Evolutionary conservation across 2,797 vertebrate species (phyloP).

Genomic region (Huso huso): DNA sequence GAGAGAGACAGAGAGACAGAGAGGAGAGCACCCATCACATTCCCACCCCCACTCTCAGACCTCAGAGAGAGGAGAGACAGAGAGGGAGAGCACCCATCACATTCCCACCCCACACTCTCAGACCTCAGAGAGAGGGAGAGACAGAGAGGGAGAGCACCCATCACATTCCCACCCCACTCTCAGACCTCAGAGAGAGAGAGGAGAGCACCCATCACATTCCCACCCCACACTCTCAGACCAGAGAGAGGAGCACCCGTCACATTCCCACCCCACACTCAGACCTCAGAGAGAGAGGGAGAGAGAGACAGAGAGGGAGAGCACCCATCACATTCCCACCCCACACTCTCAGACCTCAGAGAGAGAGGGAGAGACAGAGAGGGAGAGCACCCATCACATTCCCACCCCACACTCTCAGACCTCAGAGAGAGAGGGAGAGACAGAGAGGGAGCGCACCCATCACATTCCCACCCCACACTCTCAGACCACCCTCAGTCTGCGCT

Average conservation of each 20-base stretch:
- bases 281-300: too few species aligned
- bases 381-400: conserved; percentile 8
- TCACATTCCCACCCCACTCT: conserved; percentile 28
- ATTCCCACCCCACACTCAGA: conserved; percentile 38
- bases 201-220: conserved; percentile 9
- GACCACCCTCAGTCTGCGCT: conserved; percentile 62
- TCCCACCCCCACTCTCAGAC: conserved; percentile 45
- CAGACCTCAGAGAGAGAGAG: conserved; percentile 39
- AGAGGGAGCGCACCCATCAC: conserved; percentile 9
- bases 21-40: conserved; percentile 8
- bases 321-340: conserved; percentile 3
- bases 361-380: background rate
- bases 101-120: conserved; percentile 37
- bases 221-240: conserved; percentile 52
- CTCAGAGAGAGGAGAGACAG: conserved; percentile 22
- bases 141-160: conserved; percentile 6
- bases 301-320: conserved; percentile 4
- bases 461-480: conserved; percentile 37
- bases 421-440: background rate
- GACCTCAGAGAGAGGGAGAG: conserved; percentile 41
- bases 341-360: conserved; percentile 62
- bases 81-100: conserved; percentile 9
- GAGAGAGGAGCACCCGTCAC: conserved; percentile 17
- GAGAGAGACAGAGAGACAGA: background rate
- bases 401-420: conserved; percentile 51